Conservation (phyloP, 2,888 invertebrate species). For the Caenorhabditis panamensis region DNA sequence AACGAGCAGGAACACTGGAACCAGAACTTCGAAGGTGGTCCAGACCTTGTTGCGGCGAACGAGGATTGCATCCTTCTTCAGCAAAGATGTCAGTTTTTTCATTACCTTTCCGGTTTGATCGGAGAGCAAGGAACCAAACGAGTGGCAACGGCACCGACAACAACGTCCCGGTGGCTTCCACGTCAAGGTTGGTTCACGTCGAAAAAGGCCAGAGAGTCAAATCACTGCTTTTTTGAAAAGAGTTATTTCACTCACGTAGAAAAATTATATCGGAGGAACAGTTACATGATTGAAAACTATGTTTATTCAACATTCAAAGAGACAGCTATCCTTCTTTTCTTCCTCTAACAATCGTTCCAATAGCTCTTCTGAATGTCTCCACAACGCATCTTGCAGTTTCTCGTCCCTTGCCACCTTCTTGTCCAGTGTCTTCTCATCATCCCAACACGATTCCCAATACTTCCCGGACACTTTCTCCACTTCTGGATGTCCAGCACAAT, state of each 20-base stretch:
- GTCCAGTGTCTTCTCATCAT: conserved; percentile 73
- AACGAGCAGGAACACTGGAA: conserved; percentile 25
- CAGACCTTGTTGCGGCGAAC: conserved; percentile 35
- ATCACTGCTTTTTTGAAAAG: too few relatives aligned
- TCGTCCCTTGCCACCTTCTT: conserved; percentile 84
- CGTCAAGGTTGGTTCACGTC: background rate
- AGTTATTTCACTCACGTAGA: too few relatives aligned
- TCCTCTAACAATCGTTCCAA: background rate
- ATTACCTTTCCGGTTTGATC: conserved; percentile 1
- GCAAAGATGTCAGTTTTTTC: conserved; percentile 41
- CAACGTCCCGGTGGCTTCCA: background rate
- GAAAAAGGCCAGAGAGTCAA: too few relatives aligned
- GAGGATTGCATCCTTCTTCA: conserved; percentile 36
- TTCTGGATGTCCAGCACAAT: conserved; percentile 90
- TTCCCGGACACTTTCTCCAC: conserved; percentile 86
- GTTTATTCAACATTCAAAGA: conserved; percentile 3
- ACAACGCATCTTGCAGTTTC: conserved; percentile 76
- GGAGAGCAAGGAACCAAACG: background rate
- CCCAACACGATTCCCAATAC: conserved; percentile 95
- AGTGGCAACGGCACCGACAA: too few relatives aligned
- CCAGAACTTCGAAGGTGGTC: conserved; percentile 38
- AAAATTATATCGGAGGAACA: too few relatives aligned
- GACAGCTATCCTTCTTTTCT: background rate
- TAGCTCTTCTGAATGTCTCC: conserved; percentile 53
- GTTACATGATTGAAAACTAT: background rate